Percentiles rank a stretch among this genome's conserved stretches.
Evolutionary conservation across 2,888 invertebrate genomes (phyloP).

Genomic region (Cheilosia soror): DNA sequence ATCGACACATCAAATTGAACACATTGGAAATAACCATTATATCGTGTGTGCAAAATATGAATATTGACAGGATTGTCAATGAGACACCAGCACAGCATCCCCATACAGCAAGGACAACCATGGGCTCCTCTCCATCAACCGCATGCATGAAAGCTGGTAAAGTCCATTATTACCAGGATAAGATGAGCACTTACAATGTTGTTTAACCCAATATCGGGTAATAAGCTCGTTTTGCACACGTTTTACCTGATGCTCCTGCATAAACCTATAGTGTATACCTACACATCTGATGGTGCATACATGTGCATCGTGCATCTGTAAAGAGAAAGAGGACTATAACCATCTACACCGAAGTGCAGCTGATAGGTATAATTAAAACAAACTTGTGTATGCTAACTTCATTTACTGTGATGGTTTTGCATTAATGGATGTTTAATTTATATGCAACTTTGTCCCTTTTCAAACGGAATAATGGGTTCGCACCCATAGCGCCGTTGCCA

Average conservation of each 20-base stretch:
- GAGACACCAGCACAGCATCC: constrained; percentile 27
- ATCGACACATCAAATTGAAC: constrained; percentile 75
- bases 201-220: constrained; percentile 75
- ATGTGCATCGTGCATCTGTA: not conserved
- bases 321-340: not conserved
- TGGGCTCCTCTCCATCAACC: constrained; percentile 52
- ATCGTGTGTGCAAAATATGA: constrained; percentile 68
- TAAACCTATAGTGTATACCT: constrained; percentile 19
- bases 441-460: constrained; percentile 74
- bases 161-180: constrained; percentile 75
- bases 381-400: constrained; percentile 78
- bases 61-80: constrained; percentile 75
- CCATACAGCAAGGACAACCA: constrained; percentile 7
- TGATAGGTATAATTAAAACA: constrained; percentile 78
- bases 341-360: constrained; percentile 68
- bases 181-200: constrained; percentile 76
- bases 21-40: constrained; percentile 66
- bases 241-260: constrained; percentile 45
- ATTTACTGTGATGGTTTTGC: constrained; percentile 77
- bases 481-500: constrained; percentile 33
- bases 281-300: not conserved
- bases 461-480: constrained; percentile 68
- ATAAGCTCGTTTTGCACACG: constrained; percentile 74
- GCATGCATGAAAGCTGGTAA: constrained; percentile 62
- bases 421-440: constrained; percentile 79